A percentile compares a stretch with the other conserved stretches of the same genome.
These are phyloP conservation scores for Danaus chrysippus DNA, from an alignment of 2,888 invertebrate species.

Conservation along the genomic window DNA sequence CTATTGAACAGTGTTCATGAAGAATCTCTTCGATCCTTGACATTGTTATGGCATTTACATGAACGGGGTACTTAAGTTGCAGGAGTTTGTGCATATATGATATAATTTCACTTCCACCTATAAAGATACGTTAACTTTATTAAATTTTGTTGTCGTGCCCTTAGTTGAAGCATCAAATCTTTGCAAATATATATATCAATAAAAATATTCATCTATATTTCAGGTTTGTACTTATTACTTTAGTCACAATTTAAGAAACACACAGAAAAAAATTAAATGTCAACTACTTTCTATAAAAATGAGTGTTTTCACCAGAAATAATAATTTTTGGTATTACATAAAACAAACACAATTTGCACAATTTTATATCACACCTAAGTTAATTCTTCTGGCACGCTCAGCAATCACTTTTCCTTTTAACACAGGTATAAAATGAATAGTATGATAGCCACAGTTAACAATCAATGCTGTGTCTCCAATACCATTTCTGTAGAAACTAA, in stretches of 20 bases:
- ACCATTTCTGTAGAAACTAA: slow-evolving; percentile 80
- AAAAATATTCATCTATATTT: too few relatives aligned
- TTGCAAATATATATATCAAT: too few relatives aligned
- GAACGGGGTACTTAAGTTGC: slow-evolving; percentile 95
- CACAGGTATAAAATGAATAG: slow-evolving; percentile 92
- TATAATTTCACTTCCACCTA: slow-evolving; percentile 89
- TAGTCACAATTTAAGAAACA: too few relatives aligned
- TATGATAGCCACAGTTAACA: slow-evolving; percentile 91
- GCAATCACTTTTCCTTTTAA: slow-evolving; percentile 84
- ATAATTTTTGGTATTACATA: not conserved
- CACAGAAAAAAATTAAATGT: too few relatives aligned
- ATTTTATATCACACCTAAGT: slow-evolving; percentile 79
- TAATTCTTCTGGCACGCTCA: slow-evolving; percentile 87
- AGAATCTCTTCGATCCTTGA: slow-evolving; percentile 93
- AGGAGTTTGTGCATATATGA: slow-evolving; percentile 91
- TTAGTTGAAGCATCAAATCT: too few relatives aligned
- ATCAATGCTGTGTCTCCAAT: slow-evolving; percentile 84
- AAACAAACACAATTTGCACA: not conserved
- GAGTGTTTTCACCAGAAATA: not conserved
- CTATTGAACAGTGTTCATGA: slow-evolving; percentile 88
- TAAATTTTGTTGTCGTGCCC: too few relatives aligned
- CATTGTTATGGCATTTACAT: slow-evolving; percentile 91
- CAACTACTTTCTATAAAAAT: too few relatives aligned
- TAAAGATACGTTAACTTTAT: slow-evolving; percentile 21
- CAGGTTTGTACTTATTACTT: too few relatives aligned